Conservation (phyloP, 2,888 invertebrate genomes). For the Zhuqinia jingwanae region DNA sequence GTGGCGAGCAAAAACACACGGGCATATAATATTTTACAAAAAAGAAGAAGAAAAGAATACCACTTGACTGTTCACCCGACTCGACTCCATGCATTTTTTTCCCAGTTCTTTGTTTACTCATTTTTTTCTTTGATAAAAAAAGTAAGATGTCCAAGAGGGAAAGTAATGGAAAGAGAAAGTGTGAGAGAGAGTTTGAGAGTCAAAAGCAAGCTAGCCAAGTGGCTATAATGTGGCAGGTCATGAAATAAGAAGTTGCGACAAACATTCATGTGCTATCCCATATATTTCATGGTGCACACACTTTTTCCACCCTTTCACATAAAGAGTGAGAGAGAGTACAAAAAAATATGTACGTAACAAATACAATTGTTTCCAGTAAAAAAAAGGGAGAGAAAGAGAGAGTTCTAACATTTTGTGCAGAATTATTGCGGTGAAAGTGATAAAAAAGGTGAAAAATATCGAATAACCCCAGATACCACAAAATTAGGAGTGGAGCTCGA, state of each 20-base stretch:
- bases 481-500: too few relatives aligned
- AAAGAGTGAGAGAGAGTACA: too few relatives aligned
- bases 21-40: background rate
- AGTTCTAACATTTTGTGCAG: too few relatives aligned
- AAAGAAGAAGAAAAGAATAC: constrained; percentile 45
- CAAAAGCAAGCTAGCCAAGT: constrained; percentile 58
- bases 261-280: constrained; percentile 54
- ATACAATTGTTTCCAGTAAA: too few relatives aligned
- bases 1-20: constrained; percentile 20
- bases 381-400: too few relatives aligned
- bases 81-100: constrained; percentile 64
- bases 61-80: constrained; percentile 67
- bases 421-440: too few relatives aligned
- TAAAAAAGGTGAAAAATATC: too few relatives aligned
- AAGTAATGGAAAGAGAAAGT: constrained; percentile 17
- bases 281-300: constrained; percentile 29
- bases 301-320: background rate
- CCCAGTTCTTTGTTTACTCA: constrained; percentile 67
- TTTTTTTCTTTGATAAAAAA: constrained; percentile 39
- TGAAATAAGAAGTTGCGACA: constrained; percentile 63
- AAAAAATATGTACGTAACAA: too few relatives aligned
- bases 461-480: too few relatives aligned
- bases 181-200: background rate
- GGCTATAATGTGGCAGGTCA: constrained; percentile 68
- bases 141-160: constrained; percentile 41